Evolutionary conservation across 2,113 vertebrate species (phyloP).

Genomic region (Percopsis transmontana): DNA sequence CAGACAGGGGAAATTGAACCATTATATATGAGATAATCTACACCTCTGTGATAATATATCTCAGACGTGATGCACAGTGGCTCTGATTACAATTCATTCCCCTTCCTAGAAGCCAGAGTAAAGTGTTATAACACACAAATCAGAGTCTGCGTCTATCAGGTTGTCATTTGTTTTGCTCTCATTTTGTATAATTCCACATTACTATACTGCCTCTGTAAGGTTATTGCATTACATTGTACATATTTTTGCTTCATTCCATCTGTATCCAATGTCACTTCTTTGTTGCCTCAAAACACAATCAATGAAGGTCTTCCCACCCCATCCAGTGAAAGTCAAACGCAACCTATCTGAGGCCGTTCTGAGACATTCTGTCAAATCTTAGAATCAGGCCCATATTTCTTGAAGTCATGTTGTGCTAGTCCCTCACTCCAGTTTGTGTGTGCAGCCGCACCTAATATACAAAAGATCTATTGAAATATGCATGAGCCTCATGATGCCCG

Average conservation of each 20-base stretch:
- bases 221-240: constrained; percentile 62
- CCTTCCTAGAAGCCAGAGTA: constrained; percentile 45
- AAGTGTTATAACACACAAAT: constrained; percentile 30
- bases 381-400: constrained; percentile 83
- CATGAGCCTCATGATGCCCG: constrained; percentile 81
- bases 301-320: constrained; percentile 76
- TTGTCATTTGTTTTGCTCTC: constrained; percentile 48
- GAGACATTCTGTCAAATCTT: constrained; percentile 81
- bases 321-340: constrained; percentile 81
- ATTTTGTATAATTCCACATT: constrained; percentile 40
- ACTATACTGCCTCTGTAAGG: constrained; percentile 41
- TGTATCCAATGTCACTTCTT: constrained; percentile 77
- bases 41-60: constrained; percentile 66
- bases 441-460: constrained; percentile 79
- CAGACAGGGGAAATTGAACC: constrained; percentile 70
- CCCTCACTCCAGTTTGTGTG: constrained; percentile 74
- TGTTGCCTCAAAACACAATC: constrained; percentile 80
- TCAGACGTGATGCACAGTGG: constrained; percentile 52
- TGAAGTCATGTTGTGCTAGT: constrained; percentile 79
- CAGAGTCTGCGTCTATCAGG: constrained; percentile 32
- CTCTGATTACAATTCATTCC: constrained; percentile 69
- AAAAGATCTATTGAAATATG: constrained; percentile 86
- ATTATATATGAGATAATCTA: constrained; percentile 75
- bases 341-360: constrained; percentile 70
- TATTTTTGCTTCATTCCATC: constrained; percentile 59